Evolutionary conservation across 1,140 invertebrate genomes (phyloP).

Genomic region (Drosophila biarmipes): DNA sequence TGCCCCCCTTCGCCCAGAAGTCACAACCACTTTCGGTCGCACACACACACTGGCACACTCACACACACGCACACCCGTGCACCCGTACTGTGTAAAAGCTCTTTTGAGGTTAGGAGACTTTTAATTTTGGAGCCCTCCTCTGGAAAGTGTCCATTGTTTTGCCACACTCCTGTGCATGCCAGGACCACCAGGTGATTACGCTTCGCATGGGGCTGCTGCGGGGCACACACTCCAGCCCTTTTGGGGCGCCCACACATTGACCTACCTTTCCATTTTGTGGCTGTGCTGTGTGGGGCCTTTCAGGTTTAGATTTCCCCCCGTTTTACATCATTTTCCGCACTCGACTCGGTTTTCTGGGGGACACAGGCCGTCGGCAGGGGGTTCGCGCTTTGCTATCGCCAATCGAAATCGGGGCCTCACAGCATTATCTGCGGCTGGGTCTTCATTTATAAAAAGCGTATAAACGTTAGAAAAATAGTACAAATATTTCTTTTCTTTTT

Average conservation of each 20-base stretch:
- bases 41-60: conserved; percentile 27
- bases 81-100: conserved; percentile 68
- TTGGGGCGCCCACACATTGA: conserved; percentile 72
- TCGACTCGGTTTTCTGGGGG: conserved; percentile 50
- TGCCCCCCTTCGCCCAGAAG: conserved; percentile 41
- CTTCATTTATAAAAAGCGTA: conserved; percentile 76
- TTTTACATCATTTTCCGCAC: conserved; percentile 64
- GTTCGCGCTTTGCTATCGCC: conserved; percentile 34
- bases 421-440: conserved; percentile 62
- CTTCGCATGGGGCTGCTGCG: conserved; percentile 5
- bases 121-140: conserved; percentile 46
- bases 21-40: conserved; percentile 78
- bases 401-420: conserved; percentile 51
- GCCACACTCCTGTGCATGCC: conserved; percentile 42
- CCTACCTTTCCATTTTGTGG: conserved; percentile 82
- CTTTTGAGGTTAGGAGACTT: conserved; percentile 77
- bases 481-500: conserved; percentile 71
- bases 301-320: conserved; percentile 61
- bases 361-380: conserved; percentile 25
- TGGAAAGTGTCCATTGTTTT: conserved; percentile 73
- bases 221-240: conserved; percentile 19
- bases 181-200: conserved; percentile 1
- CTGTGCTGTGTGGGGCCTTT: conserved; percentile 62
- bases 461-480: conserved; percentile 74
- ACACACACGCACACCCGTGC: conserved; percentile 33